Percentiles rank a stretch among this genome's conserved stretches.
Conservation (phyloP, 2,113 vertebrate genomes). For the Oenanthe oenanthe region DNA sequence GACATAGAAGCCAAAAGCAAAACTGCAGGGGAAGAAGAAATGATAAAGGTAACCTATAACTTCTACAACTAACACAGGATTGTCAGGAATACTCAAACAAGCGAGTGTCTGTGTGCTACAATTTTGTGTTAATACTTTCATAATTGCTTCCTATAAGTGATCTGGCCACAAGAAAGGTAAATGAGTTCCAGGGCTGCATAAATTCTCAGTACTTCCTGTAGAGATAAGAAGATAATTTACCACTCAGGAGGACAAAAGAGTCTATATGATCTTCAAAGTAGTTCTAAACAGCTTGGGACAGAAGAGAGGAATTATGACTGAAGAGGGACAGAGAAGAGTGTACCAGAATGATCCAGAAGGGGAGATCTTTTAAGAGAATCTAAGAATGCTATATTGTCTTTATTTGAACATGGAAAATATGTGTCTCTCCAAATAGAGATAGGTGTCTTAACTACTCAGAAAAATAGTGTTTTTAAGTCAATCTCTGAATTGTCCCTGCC, state of each 20-base stretch:
- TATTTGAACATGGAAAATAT: neutral
- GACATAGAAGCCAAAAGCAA: constrained; percentile 93
- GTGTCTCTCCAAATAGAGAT: neutral
- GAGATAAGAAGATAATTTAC: neutral
- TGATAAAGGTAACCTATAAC: constrained; percentile 88
- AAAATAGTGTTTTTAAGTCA: neutral
- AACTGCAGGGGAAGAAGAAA: constrained; percentile 90
- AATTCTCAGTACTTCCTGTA: neutral
- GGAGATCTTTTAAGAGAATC: neutral
- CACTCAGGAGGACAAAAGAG: neutral
- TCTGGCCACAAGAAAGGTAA: neutral
- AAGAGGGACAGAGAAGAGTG: neutral
- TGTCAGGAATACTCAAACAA: neutral
- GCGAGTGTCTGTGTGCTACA: neutral
- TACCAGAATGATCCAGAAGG: neutral
- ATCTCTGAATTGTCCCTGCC: neutral
- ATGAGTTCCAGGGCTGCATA: neutral
- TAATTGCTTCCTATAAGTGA: neutral
- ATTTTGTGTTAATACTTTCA: neutral
- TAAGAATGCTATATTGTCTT: neutral
- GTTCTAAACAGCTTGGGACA: neutral
- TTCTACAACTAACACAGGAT: neutral
- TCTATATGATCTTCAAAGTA: neutral
- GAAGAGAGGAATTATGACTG: neutral
- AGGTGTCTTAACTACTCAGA: neutral